Evolutionary conservation across 2,888 invertebrate genomes (phyloP), one percentile per base, ranked within the genome.

Genomic region (Pseudococcus longispinus): DNA sequence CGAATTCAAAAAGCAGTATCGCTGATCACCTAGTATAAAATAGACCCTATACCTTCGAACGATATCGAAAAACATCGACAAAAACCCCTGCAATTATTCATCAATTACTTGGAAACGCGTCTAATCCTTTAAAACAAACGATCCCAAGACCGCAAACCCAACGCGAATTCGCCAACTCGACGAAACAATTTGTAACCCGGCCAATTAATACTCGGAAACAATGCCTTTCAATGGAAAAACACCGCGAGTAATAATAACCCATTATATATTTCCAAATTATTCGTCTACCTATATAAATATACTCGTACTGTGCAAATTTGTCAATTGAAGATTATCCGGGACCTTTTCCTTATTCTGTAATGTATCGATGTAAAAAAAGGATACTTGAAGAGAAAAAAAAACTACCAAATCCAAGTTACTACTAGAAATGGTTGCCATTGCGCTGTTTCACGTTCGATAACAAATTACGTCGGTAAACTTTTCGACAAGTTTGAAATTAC

Each of bases 141-240:
- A 15, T 26, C 3, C 65, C 9, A 37, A 8, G 70, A 70, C 70
- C 29, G 29, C 70, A 70, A 70, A 70, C 26, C 2, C 70, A 18
- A 8, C 70, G 15, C 70, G 70, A 70, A 70, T 70, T 70, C 15
- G 70, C 70, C 70, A 70, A 70, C 70, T 29, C 70, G 15, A 29
- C 70, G 70, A 70, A 70, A 70, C 70, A 70, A 70, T 70, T 70
- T 70, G 70, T 70, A 70, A 70, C 70, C 70, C 29, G 2, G 70
- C 70, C 29, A 70, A 70, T 70, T 70, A 70, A 70, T 70, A 70
- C 70, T 70, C 29, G 15, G 70, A 70, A 70, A 70, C 70, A 29
- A 70, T 65, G 29, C 29, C 5, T 70, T 70, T 8, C 5, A 37
- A 37, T 37, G 70, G 70, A 70, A 70, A 70, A 70, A 70, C 70